phyloP scores from a whole-genome alignment of 2,113 vertebrate species.

The Clarias gariepinus region DNA sequence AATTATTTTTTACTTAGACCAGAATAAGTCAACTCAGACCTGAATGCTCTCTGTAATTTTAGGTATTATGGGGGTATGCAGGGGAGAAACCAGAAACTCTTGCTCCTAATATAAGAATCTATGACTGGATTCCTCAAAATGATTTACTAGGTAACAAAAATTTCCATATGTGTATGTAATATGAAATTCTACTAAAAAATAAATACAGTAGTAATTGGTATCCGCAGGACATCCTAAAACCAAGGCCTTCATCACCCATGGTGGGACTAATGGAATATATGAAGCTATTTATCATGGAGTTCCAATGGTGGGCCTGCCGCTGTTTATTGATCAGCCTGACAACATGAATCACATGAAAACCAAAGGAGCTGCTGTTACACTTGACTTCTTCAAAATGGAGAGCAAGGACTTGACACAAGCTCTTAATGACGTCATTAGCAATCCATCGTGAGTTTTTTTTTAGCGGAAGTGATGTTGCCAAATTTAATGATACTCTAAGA shows the following conservation, averaged over 20 bases:
- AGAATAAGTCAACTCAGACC: too few relatives aligned
- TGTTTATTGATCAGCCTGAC: constrained; percentile 83
- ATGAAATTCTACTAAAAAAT: too few relatives aligned
- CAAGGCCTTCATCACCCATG: too few relatives aligned
- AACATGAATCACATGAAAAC: constrained; percentile 79
- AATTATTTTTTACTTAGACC: too few relatives aligned
- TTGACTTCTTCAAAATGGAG: constrained; percentile 76
- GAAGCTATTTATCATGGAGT: constrained; percentile 66
- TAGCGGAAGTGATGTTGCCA: background rate
- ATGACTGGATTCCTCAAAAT: too few relatives aligned
- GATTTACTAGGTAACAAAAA: too few relatives aligned
- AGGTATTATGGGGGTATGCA: constrained; percentile 86
- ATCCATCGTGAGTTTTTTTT: constrained; percentile 42
- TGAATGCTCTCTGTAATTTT: constrained; percentile 16
- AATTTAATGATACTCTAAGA: background rate
- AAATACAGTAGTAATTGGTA: too few relatives aligned
- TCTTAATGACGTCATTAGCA: constrained; percentile 36
- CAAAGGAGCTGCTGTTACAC: constrained; percentile 75
- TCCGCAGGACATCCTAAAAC: too few relatives aligned
- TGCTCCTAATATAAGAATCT: constrained; percentile 74
- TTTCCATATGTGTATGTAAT: too few relatives aligned
- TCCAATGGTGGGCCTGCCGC: constrained; percentile 83
- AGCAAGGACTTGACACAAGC: constrained; percentile 60
- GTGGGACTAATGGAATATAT: too few relatives aligned
- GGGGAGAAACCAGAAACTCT: constrained; percentile 74